phyloP scores from a whole-genome alignment of 2,113 vertebrate species.

The Malurus cyaneus region DNA sequence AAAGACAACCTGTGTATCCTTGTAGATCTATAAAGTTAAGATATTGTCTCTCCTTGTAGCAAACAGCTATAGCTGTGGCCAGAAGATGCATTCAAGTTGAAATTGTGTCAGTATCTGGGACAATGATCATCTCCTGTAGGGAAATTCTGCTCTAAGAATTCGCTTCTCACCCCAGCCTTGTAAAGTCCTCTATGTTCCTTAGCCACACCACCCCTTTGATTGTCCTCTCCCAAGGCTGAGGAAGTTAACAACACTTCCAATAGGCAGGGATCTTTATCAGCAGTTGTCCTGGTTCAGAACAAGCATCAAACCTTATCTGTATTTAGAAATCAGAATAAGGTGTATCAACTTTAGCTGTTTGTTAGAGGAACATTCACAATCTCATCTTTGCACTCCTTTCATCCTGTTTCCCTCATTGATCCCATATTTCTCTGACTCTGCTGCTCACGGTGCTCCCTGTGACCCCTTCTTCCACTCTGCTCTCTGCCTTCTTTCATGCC shows the following conservation, averaged over 20 bases:
- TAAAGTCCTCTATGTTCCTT: not conserved
- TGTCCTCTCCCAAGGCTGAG: not conserved
- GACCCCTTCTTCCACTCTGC: not conserved
- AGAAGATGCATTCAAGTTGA: not conserved
- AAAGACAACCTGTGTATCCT: not conserved
- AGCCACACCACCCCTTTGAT: not conserved
- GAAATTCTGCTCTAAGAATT: not conserved
- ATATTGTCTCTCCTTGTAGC: not conserved
- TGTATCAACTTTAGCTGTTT: not conserved
- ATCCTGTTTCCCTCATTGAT: constrained; percentile 1
- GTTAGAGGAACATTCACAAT: not conserved
- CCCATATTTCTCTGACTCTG: not conserved
- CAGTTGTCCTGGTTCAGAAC: not conserved
- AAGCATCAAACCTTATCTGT: not conserved
- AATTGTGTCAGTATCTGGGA: not conserved
- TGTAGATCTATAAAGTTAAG: not conserved
- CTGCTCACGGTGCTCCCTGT: not conserved
- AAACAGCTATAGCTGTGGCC: not conserved
- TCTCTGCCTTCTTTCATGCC: constrained; percentile 3
- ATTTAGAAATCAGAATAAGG: not conserved
- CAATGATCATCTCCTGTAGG: not conserved
- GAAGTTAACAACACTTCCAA: not conserved
- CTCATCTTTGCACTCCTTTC: constrained; percentile 7
- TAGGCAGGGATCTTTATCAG: not conserved
- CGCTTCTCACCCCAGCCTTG: not conserved